Percentiles rank a stretch among this genome's conserved stretches.
phyloP scores from a whole-genome alignment of 1,140 invertebrate genomes.

The Daktulosphaira vitifoliae region DNA sequence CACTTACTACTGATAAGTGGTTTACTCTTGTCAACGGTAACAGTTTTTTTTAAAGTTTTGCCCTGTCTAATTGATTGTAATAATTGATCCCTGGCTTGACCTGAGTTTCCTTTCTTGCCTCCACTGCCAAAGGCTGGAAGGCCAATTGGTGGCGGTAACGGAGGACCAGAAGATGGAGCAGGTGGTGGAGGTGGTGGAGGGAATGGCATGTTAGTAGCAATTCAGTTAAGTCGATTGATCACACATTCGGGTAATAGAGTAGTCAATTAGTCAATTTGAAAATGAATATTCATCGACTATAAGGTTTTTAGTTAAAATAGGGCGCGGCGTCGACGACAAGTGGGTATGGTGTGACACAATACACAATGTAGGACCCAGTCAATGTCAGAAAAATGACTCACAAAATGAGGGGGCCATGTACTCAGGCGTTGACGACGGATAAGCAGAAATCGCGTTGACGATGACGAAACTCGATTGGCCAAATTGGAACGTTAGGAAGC shows the following conservation, averaged over 20 bases:
- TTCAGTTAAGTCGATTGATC: no score
- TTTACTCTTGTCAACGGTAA: constrained; percentile 79
- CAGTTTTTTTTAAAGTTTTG: constrained; percentile 70
- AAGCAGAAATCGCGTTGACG: not conserved
- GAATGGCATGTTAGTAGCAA: constrained; percentile 2
- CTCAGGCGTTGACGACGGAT: not conserved
- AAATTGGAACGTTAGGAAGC: not conserved
- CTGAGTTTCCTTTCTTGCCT: constrained; percentile 42
- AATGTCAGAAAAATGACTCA: not conserved
- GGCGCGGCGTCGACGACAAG: not conserved
- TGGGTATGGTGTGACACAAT: not conserved
- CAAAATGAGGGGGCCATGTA: not conserved
- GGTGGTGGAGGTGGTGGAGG: constrained; percentile 21
- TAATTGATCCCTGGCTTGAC: constrained; percentile 54
- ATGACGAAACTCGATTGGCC: not conserved
- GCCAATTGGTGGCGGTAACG: constrained; percentile 50
- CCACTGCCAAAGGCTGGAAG: constrained; percentile 50
- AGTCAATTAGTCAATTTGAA: no score
- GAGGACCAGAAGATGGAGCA: constrained; percentile 30
- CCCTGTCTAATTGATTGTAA: constrained; percentile 76
- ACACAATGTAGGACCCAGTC: not conserved
- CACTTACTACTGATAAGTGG: constrained; percentile 60
- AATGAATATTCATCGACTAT: no score
- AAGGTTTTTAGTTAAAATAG: not conserved
- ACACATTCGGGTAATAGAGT: no score